Conservation (phyloP, 53 echinoderm and acorn worm genomes). For the Crossaster papposus region DNA sequence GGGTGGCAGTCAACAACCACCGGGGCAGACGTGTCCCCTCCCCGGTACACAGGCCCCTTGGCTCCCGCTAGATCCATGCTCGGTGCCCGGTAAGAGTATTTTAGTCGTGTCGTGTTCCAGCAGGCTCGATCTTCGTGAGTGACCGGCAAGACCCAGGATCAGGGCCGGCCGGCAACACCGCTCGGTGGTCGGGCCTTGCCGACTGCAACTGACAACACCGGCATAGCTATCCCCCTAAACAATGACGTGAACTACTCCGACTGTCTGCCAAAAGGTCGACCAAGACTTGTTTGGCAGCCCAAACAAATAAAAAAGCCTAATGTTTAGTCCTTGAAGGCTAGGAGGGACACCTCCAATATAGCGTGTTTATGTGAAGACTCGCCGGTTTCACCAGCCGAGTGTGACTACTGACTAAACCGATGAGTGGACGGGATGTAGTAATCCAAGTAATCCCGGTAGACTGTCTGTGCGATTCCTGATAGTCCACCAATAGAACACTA, state of each 20-base stretch:
- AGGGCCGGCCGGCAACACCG: neutral
- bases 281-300: neutral
- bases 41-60: neutral
- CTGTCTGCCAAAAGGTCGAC: constrained; percentile 14
- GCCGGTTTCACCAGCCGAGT: constrained; percentile 25
- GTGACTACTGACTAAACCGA: constrained; percentile 26
- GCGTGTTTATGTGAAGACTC: constrained; percentile 20
- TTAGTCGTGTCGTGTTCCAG: constrained; percentile 1
- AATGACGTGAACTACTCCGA: neutral
- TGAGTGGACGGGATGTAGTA: constrained; percentile 11
- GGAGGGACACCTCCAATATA: neutral
- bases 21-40: neutral
- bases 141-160: constrained; percentile 17
- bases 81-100: constrained; percentile 6
- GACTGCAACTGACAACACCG: neutral
- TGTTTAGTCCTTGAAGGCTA: neutral
- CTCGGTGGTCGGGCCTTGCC: neutral
- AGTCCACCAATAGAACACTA: neutral
- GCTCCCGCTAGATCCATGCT: constrained; percentile 31
- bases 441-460: neutral
- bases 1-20: constrained; percentile 31
- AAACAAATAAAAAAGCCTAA: neutral
- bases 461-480: neutral
- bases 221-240: neutral
- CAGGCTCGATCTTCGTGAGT: constrained; percentile 1